Conservation (phyloP, 2,113 vertebrate genomes). For the Nannobrachium achirus region DNA sequence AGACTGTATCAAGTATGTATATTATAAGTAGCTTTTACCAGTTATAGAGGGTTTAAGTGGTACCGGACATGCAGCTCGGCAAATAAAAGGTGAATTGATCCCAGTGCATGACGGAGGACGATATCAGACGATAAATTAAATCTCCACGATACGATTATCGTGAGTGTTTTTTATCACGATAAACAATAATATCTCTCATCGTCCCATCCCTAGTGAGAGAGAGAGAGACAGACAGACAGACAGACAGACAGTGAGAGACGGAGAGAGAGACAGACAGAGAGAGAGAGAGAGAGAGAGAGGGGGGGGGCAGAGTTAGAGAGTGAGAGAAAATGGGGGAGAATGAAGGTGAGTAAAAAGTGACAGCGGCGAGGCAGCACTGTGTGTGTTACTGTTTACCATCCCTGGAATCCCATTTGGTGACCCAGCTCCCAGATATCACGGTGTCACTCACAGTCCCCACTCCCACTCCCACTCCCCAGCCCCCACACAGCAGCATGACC, state of each 20-base stretch:
- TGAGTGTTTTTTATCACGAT: no score
- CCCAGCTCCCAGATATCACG: conserved; percentile 1
- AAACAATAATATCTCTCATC: no score
- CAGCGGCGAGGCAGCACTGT: background rate
- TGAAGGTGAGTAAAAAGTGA: conserved; percentile 13
- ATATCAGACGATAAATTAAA: no score
- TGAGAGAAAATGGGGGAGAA: conserved; percentile 1
- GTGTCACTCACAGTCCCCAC: background rate
- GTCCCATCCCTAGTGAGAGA: no score
- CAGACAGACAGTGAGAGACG: background rate
- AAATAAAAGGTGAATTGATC: no score
- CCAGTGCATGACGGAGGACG: no score
- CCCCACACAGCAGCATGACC: background rate
- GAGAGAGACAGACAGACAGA: no score
- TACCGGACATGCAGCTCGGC: no score
- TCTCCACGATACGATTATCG: no score
- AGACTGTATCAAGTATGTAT: no score
- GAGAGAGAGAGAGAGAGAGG: background rate
- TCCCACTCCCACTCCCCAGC: background rate
- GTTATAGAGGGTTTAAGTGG: no score
- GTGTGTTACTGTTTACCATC: background rate
- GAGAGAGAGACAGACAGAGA: background rate
- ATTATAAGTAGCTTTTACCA: no score
- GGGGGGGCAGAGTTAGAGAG: background rate
- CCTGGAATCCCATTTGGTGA: conserved; percentile 38